Conservation (phyloP, 1,140 invertebrate species). For the Rhagoletis zephyria region DNA sequence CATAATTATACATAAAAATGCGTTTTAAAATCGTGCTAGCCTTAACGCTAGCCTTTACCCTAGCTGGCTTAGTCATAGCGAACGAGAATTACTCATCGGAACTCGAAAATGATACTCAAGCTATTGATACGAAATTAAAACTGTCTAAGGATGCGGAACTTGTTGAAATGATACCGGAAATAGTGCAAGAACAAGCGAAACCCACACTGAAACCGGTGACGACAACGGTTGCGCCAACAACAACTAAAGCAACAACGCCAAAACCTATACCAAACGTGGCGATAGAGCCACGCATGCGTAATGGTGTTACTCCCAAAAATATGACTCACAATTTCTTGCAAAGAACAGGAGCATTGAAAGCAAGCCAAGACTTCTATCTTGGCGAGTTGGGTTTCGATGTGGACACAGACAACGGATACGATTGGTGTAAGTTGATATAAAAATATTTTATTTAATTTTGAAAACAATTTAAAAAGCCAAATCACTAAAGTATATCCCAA, state of each 20-base stretch:
- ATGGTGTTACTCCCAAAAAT: constrained; percentile 19
- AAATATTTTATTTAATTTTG: not conserved
- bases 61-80: constrained; percentile 68
- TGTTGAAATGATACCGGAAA: constrained; percentile 60
- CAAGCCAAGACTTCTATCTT: constrained; percentile 62
- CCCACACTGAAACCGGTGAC: not conserved
- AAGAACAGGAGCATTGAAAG: constrained; percentile 64
- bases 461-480: no score
- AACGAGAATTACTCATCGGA: constrained; percentile 69
- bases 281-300: not conserved
- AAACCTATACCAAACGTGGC: not conserved
- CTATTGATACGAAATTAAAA: constrained; percentile 57
- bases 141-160: constrained; percentile 53
- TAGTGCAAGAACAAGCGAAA: constrained; percentile 48
- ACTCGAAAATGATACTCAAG: constrained; percentile 61
- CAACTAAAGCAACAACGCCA: constrained; percentile 41
- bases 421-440: constrained; percentile 66
- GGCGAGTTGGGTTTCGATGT: constrained; percentile 67
- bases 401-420: constrained; percentile 64
- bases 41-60: constrained; percentile 68
- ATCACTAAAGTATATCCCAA: no score
- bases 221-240: constrained; percentile 18
- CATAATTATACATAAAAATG: constrained; percentile 62
- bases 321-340: constrained; percentile 58
- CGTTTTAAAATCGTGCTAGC: constrained; percentile 71